Evolutionary conservation across 2,113 vertebrate genomes (phyloP).

Genomic region (Daubentonia madagascariensis): DNA sequence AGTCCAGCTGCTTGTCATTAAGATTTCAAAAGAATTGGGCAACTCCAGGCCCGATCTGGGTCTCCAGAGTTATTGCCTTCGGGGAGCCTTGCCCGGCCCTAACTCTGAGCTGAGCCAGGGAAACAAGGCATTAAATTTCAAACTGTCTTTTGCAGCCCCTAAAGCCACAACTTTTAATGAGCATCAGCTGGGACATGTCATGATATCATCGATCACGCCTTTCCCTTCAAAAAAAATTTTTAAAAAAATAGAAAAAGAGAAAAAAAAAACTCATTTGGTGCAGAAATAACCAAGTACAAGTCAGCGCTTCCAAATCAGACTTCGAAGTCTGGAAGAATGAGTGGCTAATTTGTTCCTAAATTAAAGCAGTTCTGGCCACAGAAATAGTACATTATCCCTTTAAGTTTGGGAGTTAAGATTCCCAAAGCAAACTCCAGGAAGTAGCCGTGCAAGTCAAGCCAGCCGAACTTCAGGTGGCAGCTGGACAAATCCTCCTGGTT

Average conservation of each 20-base stretch:
- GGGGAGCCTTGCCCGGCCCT: background rate
- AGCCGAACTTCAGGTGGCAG: background rate
- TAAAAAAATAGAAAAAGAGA: background rate
- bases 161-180: background rate
- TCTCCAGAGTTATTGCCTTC: background rate
- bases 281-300: constrained; percentile 7
- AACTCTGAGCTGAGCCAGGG: background rate
- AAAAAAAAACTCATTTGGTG: background rate
- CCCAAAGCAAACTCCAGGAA: background rate
- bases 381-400: background rate
- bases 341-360: background rate
- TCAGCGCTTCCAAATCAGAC: constrained; percentile 11
- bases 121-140: background rate
- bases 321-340: background rate
- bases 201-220: constrained; percentile 29
- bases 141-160: background rate
- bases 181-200: background rate
- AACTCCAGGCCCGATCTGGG: background rate
- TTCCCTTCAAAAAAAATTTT: background rate
- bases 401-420: background rate
- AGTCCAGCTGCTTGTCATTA: background rate
- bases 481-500: background rate
- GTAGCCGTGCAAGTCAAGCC: accelerated
- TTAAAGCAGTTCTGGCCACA: background rate
- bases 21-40: background rate